Evolutionary conservation across 2,113 vertebrate species (phyloP), one percentile per base, ranked within the genome.

Genomic region (Melierax canorus): DNA sequence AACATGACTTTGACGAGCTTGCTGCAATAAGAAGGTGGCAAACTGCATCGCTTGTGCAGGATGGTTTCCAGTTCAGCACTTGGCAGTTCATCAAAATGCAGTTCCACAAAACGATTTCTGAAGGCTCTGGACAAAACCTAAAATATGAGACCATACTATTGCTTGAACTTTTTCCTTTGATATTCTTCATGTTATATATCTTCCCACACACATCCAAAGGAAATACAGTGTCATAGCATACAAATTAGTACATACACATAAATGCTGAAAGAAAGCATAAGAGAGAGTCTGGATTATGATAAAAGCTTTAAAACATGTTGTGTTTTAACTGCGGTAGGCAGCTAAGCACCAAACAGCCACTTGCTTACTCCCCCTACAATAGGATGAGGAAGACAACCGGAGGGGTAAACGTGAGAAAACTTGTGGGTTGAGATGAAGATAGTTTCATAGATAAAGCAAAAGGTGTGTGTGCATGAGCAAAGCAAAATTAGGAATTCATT

Each of bases 91-190:
- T 99, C 99, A 97, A 99, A 99, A 98, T 99, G 99, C 48, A 99
- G 96, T 93, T 99, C 99, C 88, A 99, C 99, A 96, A 99, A 99
- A 74, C 99, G 99, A 95, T 99, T 99, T 90, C 99, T 99, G 96
- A 99, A 99, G 22, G 99, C 99, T 97, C 99, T 98, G 58, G 99
- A 99, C 92, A 99, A 98, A 62, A 99, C 98, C 99, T 99, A 89
- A 55, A 86, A 93, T 30, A 72, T 0, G 18, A 96, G 48, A 53
- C 75, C 15, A 94, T 18, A 63, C 6, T 17, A 66, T 29, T 48
- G 48, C 53, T 80, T 71, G 7, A 93, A 88, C 11, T 36, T 81
- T 67, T 80, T 74, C 30, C 51, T 91, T 84, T 62, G 7, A 48
- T 72, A 63, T 32, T 67, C 13, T 16, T 59, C 38, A 51, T 7